Base-by-base conservation (phyloP, 1,140 invertebrate genomes). In the Parasteatoda tepidariorum region DNA sequence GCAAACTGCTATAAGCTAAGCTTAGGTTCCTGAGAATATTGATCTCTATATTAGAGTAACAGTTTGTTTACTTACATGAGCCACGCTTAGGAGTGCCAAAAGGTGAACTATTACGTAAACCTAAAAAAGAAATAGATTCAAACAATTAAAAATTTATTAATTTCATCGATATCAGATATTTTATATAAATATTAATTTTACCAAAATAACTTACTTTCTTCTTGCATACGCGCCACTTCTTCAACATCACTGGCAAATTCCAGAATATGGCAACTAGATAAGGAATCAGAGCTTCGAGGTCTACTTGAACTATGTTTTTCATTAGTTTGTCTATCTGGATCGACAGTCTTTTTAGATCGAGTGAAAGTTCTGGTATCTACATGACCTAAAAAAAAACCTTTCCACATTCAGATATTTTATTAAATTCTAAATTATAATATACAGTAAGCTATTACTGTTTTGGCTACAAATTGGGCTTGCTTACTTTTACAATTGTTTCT, bases 301-400 rank as follows among this genome's bases (percentile, higher is more conserved):
- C 86, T 86, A 82, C 83, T 86, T 86, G 70, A 75, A 41, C 82
- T 68, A 28, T 30, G 38, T 48, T 71, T 82, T 61, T 70, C 33
- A 83, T 30, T 13, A n/a, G 81, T 61, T 74, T 83, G 68, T 54
- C 66, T n/a, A n/a, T n/a, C n/a, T n/a, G n/a, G n/a, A n/a, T n/a
- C n/a, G n/a, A n/a, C n/a, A n/a, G n/a, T 74, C 66, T 88, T 88
- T 85, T 88, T 89, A 28, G 87, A 86, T 76, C 88, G 71, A 24
- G 88, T 89, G 86, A 89, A 90, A 41, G 89, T 90, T 75, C 88
- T 86, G 61, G 68, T 59, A 62, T 74, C 54, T n/a, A 74, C 61
- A 22, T 22, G 38, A 54, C 2, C 64, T 48, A 18, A 48, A 48
- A n/a, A n/a, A n/a, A n/a, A n/a, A n/a, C n/a, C n/a, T n/a, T n/a